A percentile compares a stretch with the other conserved stretches of the same genome.
phyloP scores from a whole-genome alignment of 1,140 invertebrate genomes.

The Drosophila repleta region DNA sequence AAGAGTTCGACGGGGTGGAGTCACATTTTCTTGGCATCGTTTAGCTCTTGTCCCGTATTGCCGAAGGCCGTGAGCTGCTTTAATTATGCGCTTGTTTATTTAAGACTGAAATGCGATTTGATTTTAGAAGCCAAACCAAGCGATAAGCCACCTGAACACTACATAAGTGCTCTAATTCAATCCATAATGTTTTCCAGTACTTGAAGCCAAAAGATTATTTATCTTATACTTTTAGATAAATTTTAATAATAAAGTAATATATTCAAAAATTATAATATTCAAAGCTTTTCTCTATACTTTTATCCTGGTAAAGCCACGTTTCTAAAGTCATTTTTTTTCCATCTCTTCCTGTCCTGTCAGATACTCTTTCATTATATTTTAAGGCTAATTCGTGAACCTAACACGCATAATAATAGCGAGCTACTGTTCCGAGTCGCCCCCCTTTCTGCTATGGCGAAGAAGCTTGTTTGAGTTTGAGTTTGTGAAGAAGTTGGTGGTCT shows the following conservation, averaged over 20 bases:
- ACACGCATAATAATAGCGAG: neutral
- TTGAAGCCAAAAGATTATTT: no score
- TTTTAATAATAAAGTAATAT: no score
- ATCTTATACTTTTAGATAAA: no score
- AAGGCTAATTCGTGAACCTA: neutral
- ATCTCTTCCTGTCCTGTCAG: no score
- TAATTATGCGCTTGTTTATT: constrained; percentile 68
- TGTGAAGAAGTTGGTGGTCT: constrained; percentile 2
- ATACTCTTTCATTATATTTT: neutral
- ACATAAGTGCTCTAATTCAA: no score
- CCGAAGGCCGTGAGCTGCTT: constrained; percentile 34
- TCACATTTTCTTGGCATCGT: neutral
- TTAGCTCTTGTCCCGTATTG: constrained; percentile 31
- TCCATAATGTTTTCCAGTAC: no score
- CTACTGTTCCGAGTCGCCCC: neutral
- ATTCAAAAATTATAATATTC: no score
- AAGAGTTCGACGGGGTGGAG: neutral
- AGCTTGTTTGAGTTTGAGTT: constrained; percentile 23
- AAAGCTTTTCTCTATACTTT: no score
- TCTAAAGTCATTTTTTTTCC: no score
- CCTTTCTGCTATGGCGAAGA: neutral
- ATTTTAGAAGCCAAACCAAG: neutral
- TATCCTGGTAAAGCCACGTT: no score
- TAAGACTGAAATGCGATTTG: constrained; percentile 55
- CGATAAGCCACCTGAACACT: neutral